Percentiles rank a stretch among this genome's conserved stretches.
phyloP scores from a whole-genome alignment of 2,113 vertebrate genomes.

The Philantomba maxwellii region DNA sequence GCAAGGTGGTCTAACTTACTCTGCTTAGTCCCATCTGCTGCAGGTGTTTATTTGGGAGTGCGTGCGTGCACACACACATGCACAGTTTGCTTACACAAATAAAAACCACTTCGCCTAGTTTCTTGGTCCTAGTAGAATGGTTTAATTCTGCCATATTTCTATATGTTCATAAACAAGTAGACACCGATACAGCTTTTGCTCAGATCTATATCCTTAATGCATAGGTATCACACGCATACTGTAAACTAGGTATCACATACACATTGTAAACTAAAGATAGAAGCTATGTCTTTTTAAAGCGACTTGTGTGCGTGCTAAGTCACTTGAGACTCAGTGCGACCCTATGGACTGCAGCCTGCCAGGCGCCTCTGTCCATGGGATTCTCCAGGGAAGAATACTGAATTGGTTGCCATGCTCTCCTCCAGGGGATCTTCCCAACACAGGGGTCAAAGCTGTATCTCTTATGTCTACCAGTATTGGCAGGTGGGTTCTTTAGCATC shows the following conservation, averaged over 20 bases:
- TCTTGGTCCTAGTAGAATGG: background rate
- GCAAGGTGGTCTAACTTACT: background rate
- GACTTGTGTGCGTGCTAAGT: background rate
- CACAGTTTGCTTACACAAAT: background rate
- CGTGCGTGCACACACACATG: accelerated
- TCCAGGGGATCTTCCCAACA: background rate
- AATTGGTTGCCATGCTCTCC: background rate
- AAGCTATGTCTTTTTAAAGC: background rate
- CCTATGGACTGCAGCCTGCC: background rate
- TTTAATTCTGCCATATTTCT: background rate
- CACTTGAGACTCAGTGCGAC: background rate
- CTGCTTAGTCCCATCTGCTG: background rate
- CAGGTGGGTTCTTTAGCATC: background rate
- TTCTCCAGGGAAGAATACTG: background rate
- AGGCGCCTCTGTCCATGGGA: background rate
- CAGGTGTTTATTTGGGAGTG: background rate
- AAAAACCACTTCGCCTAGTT: background rate
- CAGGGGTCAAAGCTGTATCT: background rate
- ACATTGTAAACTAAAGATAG: background rate
- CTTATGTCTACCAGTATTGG: background rate
- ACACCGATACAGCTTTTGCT: background rate
- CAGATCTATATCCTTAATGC: background rate
- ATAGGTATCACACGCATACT: background rate
- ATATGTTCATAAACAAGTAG: background rate
- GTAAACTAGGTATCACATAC: background rate